These are phyloP conservation scores for Heliconius erato DNA, from an alignment of 2,888 invertebrate genomes.

Conservation along the genomic window DNA sequence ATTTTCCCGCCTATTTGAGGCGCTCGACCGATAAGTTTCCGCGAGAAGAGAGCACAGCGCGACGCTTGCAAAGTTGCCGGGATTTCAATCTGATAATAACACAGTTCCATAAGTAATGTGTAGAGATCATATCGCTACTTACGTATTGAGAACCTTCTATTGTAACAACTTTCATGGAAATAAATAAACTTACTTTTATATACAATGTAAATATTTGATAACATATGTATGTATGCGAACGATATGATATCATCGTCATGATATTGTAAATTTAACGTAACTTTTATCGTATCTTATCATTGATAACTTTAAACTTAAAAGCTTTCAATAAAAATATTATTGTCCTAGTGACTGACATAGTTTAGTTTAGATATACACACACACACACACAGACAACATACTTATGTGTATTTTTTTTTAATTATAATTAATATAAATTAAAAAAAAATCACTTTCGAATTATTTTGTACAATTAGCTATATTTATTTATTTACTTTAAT, in stretches of 20 bases:
- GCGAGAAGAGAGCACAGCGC: slow-evolving; percentile 60
- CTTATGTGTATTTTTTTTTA: too few relatives aligned
- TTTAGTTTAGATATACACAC: neutral
- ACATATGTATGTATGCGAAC: neutral
- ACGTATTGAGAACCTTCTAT: slow-evolving; percentile 58
- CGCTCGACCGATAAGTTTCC: slow-evolving; percentile 64
- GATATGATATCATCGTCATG: neutral
- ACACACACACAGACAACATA: neutral
- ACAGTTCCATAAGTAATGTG: slow-evolving; percentile 66
- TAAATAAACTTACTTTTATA: slow-evolving; percentile 66
- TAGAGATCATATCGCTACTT: slow-evolving; percentile 67
- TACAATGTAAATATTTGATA: slow-evolving; percentile 1
- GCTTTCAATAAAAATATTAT: slow-evolving; percentile 71
- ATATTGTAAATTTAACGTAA: neutral
- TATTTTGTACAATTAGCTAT: neutral
- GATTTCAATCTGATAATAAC: slow-evolving; percentile 75
- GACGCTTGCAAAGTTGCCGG: slow-evolving; percentile 66
- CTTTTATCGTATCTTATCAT: slow-evolving; percentile 46
- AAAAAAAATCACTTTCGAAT: neutral
- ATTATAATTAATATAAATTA: neutral
- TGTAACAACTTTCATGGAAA: slow-evolving; percentile 61
- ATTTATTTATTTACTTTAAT: neutral
- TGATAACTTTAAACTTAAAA: slow-evolving; percentile 70
- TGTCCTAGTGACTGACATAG: slow-evolving; percentile 66
- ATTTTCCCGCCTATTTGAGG: slow-evolving; percentile 62